Base-by-base conservation (phyloP, 92 coral and sea anemone species). In the Metridium senile region DNA sequence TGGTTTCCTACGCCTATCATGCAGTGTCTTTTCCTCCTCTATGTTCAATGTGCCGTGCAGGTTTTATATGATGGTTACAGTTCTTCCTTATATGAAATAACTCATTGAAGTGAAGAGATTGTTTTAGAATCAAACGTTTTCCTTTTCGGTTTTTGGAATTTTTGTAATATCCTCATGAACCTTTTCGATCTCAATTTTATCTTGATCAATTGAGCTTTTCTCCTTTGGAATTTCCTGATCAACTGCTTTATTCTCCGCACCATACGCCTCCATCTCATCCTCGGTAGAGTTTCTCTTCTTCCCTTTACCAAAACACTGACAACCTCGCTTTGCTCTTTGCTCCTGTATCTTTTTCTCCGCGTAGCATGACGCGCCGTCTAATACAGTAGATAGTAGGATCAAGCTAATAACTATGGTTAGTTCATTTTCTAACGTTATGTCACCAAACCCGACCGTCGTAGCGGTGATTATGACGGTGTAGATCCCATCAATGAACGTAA, bases 371-470 rank as follows among this genome's bases (percentile, higher is more conserved):
- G 71, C 52, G 0, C 84, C 84, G 49, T 79, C 84, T 33, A 79
- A 23, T 0, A 79, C 84, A 1, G 84, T 70, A 18, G 84, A 79
- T n/a, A 79, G 11, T 0, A 79, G 76, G 25, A 31, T 8, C 11
- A 79, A 49, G 19, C 84, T 71, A 0, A 79, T 25, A 1, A 70
- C 34, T 61, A 79, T 70, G 0, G 73, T 53, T 1, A 56, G 1
- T 20, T 54, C 70, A 54, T 68, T 57, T 9, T 33, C 10, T 1
- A 79, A 26, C 32, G 31, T 70, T 34, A 69, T 8, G 32, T 79
- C 84, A 9, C 84, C 84, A 56, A 79, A 79, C 1, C 84, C 84
- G 33, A 79, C 77, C 9, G 84, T 79, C 19, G 84, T 79, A 30
- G 63, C 73, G 0, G 84, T 69, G 20, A 79, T 70, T 53, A 79